Percentiles rank a stretch among this genome's conserved stretches.
phyloP scores from a whole-genome alignment of 1,140 invertebrate species.

The Pseudachorutes palmiensis region DNA sequence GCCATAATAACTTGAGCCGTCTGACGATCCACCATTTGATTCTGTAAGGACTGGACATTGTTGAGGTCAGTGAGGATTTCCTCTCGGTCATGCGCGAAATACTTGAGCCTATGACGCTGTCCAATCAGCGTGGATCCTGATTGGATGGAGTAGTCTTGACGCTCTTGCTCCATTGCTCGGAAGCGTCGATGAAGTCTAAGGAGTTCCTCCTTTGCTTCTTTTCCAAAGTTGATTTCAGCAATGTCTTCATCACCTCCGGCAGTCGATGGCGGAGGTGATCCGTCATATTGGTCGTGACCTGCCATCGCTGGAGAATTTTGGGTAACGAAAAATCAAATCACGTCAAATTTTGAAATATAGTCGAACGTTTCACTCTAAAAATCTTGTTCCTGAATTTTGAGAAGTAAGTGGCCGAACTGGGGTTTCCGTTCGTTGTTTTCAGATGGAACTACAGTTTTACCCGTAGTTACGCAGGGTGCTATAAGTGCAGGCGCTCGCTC shows the following conservation, averaged over 20 bases:
- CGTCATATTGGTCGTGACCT: no score
- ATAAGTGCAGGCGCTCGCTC: not conserved
- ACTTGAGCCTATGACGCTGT: not conserved
- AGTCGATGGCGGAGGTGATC: no score
- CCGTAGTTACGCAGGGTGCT: not conserved
- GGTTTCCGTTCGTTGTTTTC: not conserved
- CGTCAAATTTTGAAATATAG: no score
- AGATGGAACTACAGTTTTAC: not conserved
- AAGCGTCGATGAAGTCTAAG: conserved; percentile 21
- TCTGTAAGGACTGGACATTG: conserved; percentile 15
- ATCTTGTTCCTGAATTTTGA: no score
- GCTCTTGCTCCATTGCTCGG: conserved; percentile 21
- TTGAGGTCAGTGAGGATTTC: conserved; percentile 24
- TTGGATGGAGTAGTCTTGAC: conserved; percentile 8
- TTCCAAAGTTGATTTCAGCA: conserved; percentile 8
- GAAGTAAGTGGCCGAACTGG: no score
- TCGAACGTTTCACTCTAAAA: no score
- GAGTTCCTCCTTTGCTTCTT: conserved; percentile 20
- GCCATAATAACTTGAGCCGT: conserved; percentile 17
- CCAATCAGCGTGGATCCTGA: conserved; percentile 9
- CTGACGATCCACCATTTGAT: conserved; percentile 19
- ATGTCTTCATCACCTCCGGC: not conserved
- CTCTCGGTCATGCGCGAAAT: conserved; percentile 20
- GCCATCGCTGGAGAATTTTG: no score
- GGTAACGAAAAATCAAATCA: no score